A percentile compares a stretch with the other conserved stretches of the same genome.
These are phyloP conservation scores for Coelopa pilipes DNA, from an alignment of 2,888 invertebrate genomes.

Conservation along the genomic window DNA sequence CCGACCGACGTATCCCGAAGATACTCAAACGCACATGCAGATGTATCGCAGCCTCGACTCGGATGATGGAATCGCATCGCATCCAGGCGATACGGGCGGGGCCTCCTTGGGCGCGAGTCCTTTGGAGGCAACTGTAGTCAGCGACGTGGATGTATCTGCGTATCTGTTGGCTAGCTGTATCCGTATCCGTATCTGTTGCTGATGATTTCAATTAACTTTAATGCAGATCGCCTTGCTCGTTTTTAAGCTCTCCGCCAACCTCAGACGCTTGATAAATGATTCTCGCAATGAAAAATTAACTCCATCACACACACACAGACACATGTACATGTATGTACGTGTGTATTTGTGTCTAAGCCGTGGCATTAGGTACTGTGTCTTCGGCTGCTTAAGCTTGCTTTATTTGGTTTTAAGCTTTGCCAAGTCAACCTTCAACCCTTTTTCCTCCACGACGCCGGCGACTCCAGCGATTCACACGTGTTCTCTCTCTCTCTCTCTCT, in stretches of 20 bases:
- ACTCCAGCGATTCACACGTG: no score
- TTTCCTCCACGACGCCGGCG: neutral
- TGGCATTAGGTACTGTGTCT: neutral
- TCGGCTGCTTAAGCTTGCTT: neutral
- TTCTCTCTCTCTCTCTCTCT: neutral
- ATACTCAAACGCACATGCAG: neutral
- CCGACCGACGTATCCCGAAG: slow-evolving; percentile 9
- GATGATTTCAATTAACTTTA: slow-evolving; percentile 36
- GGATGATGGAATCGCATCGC: no score
- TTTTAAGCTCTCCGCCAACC: neutral
- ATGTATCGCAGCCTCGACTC: no score
- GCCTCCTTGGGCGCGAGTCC: neutral
- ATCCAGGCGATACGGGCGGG: neutral
- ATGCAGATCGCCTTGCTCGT: slow-evolving; percentile 3
- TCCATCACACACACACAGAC: slow-evolving; percentile 11
- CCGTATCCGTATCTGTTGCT: slow-evolving; percentile 15
- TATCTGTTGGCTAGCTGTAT: neutral
- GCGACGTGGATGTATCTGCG: neutral
- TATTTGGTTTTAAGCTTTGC: slow-evolving; percentile 17
- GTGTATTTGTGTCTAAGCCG: slow-evolving; percentile 3
- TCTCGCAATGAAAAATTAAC: slow-evolving; percentile 40
- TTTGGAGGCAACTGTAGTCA: no score
- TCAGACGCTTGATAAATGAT: slow-evolving; percentile 31
- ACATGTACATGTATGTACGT: slow-evolving; percentile 24
- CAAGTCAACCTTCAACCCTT: slow-evolving; percentile 30